Conservation (phyloP, 1,140 invertebrate genomes). For the Babylonia areolata region DNA sequence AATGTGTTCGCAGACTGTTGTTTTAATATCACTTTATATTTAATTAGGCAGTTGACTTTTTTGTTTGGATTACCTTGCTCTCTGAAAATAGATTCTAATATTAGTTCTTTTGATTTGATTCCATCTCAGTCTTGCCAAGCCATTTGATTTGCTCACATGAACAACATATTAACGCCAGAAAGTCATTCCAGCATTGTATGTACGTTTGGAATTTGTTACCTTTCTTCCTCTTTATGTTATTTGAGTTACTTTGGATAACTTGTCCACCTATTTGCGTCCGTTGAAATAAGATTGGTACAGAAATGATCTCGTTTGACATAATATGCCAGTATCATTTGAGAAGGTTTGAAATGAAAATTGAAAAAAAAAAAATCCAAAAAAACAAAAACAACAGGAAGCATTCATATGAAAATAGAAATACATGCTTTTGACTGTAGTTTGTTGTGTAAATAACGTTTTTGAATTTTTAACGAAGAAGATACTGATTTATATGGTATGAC, state of each 20-base stretch:
- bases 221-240: background rate
- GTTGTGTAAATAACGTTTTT: slow-evolving; percentile 6
- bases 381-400: no score
- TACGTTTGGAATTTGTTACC: slow-evolving; percentile 21
- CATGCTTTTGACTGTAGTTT: slow-evolving; percentile 15
- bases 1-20: slow-evolving; percentile 13
- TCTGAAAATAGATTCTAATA: background rate
- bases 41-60: background rate
- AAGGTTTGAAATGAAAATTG: background rate
- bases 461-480: slow-evolving; percentile 21
- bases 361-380: background rate
- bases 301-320: slow-evolving; percentile 25
- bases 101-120: slow-evolving; percentile 7
- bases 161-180: slow-evolving; percentile 21
- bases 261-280: background rate
- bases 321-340: background rate
- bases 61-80: no score
- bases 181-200: slow-evolving; percentile 30
- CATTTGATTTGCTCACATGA: slow-evolving; percentile 23
- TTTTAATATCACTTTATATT: background rate
- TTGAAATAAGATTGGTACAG: background rate
- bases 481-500: slow-evolving; percentile 18
- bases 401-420: background rate
- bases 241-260: slow-evolving; percentile 7
- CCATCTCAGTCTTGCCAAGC: slow-evolving; percentile 20